A percentile compares a stretch with the other conserved stretches of the same genome.
These are phyloP conservation scores for Nasonia longicornis DNA, from an alignment of 1,140 invertebrate species.

Conservation along the genomic window DNA sequence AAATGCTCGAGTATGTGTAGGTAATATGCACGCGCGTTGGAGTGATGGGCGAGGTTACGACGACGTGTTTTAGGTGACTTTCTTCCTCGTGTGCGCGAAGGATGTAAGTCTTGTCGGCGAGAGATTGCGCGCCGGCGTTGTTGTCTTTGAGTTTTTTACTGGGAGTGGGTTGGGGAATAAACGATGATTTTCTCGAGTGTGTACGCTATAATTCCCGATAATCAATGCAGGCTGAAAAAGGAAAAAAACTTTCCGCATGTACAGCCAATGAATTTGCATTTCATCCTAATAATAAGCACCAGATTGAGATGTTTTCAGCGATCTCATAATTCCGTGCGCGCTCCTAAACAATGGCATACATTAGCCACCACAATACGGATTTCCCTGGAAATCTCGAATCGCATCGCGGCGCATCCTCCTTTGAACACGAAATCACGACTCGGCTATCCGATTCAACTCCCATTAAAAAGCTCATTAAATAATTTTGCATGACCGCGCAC, in stretches of 20 bases:
- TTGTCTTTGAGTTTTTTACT: neutral
- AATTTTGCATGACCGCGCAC: neutral
- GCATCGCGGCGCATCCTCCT: constrained; percentile 1
- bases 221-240: too few species aligned
- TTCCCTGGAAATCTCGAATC: neutral
- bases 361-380: neutral
- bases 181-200: neutral
- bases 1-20: neutral
- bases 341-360: neutral
- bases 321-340: neutral
- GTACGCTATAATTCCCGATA: too few species aligned
- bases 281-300: neutral
- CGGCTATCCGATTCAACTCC: constrained; percentile 2
- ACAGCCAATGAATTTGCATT: neutral
- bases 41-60: neutral
- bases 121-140: neutral
- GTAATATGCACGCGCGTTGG: neutral
- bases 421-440: neutral
- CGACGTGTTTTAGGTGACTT: neutral
- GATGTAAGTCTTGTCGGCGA: neutral
- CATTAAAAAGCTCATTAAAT: constrained; percentile 23
- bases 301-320: neutral
- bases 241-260: too few species aligned
- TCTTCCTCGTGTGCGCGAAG: neutral
- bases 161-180: neutral